phyloP scores from a whole-genome alignment of 1,140 invertebrate species.

The Macrosteles quadrilineatus region DNA sequence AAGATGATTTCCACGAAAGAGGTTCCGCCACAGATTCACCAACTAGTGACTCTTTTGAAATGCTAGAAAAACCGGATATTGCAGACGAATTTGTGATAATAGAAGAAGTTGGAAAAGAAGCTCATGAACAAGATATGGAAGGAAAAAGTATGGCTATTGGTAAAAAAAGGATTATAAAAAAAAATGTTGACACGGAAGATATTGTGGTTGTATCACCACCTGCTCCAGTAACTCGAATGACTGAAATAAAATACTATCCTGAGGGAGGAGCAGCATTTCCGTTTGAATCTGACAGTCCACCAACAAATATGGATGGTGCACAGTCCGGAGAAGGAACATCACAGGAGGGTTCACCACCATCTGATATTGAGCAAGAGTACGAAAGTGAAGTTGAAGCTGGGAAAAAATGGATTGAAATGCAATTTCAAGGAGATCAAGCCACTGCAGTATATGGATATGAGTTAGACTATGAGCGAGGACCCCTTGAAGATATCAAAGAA shows the following conservation, averaged over 20 bases:
- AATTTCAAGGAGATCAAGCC: slow-evolving; percentile 69
- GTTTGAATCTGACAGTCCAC: slow-evolving; percentile 75
- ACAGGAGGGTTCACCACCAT: slow-evolving; percentile 41
- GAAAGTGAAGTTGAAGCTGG: slow-evolving; percentile 67
- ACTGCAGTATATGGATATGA: slow-evolving; percentile 71
- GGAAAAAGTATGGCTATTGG: slow-evolving; percentile 75
- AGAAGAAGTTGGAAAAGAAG: slow-evolving; percentile 82
- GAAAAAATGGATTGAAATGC: slow-evolving; percentile 88
- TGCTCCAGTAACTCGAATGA: slow-evolving; percentile 57
- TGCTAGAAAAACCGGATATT: slow-evolving; percentile 80
- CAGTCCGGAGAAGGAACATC: slow-evolving; percentile 38
- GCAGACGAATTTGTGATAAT: slow-evolving; percentile 86
- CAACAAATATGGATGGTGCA: slow-evolving; percentile 49
- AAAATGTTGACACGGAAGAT: slow-evolving; percentile 71
- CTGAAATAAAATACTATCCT: slow-evolving; percentile 55
- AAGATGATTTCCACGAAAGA: slow-evolving; percentile 52
- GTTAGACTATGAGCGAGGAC: slow-evolving; percentile 67
- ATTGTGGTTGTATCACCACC: slow-evolving; percentile 65
- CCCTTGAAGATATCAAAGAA: slow-evolving; percentile 90
- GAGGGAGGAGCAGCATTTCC: slow-evolving; percentile 58
- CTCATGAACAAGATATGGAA: slow-evolving; percentile 74
- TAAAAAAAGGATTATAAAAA: slow-evolving; percentile 47
- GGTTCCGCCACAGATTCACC: slow-evolving; percentile 67
- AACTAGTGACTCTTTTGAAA: slow-evolving; percentile 86
- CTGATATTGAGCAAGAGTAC: slow-evolving; percentile 50